phyloP scores from a whole-genome alignment of 1,140 invertebrate species.

The Lepidotrigona ventralis region DNA sequence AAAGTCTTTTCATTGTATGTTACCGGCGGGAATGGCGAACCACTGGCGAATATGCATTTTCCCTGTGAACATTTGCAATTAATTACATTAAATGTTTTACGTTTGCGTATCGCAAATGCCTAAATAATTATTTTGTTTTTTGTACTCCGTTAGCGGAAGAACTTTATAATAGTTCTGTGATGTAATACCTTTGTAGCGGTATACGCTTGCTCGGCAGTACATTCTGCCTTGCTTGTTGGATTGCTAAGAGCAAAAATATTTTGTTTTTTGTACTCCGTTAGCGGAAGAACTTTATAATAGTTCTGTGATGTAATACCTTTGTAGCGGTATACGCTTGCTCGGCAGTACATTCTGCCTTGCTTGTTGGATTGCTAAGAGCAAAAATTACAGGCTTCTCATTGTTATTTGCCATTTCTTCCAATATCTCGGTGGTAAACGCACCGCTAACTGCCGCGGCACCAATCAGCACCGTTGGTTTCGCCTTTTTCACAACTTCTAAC shows the following conservation, averaged over 20 bases:
- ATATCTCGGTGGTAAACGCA: conserved; percentile 92
- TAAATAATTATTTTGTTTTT: no score
- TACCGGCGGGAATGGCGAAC: conserved; percentile 94
- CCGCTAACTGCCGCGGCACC: conserved; percentile 91
- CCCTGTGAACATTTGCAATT: conserved; percentile 81
- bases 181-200: conserved; percentile 86
- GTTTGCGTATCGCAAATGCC: not conserved
- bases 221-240: conserved; percentile 97
- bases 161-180: not conserved
- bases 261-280: not conserved
- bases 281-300: not conserved
- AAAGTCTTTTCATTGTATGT: conserved; percentile 88
- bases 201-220: conserved; percentile 97
- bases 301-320: conserved; percentile 81
- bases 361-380: conserved; percentile 97
- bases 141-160: not conserved
- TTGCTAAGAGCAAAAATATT: conserved; percentile 97
- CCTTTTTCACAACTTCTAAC: conserved; percentile 86
- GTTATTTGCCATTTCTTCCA: conserved; percentile 89
- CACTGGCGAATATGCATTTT: conserved; percentile 93
- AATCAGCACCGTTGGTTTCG: conserved; percentile 93
- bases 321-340: conserved; percentile 94
- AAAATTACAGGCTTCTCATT: conserved; percentile 94
- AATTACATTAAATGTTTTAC: no score
- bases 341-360: conserved; percentile 98